phyloP scores from a whole-genome alignment of 2,888 invertebrate species.

The Candidula unifasciata region DNA sequence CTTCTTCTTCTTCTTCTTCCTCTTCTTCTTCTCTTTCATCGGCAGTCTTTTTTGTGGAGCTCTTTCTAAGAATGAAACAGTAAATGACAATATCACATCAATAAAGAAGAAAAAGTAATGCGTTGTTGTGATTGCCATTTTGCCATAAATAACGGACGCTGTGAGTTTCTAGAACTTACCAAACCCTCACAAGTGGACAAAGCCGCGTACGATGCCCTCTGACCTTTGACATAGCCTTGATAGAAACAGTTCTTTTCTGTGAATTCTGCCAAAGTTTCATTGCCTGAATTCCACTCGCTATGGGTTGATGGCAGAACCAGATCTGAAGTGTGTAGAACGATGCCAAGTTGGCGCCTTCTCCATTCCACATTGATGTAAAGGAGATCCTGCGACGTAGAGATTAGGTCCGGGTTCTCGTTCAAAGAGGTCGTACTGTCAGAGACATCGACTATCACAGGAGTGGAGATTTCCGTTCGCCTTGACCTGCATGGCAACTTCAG shows the following conservation, averaged over 20 bases:
- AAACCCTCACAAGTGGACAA: constrained; percentile 58
- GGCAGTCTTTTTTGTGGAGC: too few species aligned
- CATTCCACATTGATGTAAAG: constrained; percentile 52
- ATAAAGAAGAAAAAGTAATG: too few species aligned
- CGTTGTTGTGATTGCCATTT: too few species aligned
- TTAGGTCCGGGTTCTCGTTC: neutral
- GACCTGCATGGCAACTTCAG: constrained; percentile 51
- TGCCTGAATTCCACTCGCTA: constrained; percentile 58
- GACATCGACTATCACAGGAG: constrained; percentile 36
- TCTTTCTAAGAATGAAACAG: too few species aligned
- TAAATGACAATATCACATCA: too few species aligned
- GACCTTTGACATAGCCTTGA: constrained; percentile 78
- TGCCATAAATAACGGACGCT: too few species aligned
- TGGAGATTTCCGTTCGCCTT: constrained; percentile 49
- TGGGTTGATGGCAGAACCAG: constrained; percentile 49
- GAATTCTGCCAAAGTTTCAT: constrained; percentile 58
- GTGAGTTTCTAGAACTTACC: constrained; percentile 55
- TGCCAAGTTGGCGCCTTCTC: constrained; percentile 43
- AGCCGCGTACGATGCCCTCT: constrained; percentile 56
- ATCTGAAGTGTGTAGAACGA: constrained; percentile 52
- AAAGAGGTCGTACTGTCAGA: neutral
- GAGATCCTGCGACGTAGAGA: constrained; percentile 4
- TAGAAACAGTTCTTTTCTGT: constrained; percentile 79
- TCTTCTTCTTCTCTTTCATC: too few species aligned
- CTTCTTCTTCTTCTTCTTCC: too few species aligned